These are phyloP conservation scores for Pardalotus punctatus DNA, from an alignment of 2,113 vertebrate genomes.

Conservation along the genomic window DNA sequence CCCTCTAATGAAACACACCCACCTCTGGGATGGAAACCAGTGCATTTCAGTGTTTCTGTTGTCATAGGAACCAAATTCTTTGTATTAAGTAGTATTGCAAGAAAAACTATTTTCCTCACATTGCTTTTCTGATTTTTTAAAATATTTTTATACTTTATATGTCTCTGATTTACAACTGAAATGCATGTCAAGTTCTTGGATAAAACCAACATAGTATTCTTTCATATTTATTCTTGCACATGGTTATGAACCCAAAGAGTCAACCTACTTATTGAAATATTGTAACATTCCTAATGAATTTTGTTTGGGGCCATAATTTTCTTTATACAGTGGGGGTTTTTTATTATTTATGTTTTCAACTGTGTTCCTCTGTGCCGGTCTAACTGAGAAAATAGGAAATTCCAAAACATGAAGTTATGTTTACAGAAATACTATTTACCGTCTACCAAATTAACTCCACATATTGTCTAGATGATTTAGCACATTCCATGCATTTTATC, in stretches of 20 bases:
- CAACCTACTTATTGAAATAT: background rate
- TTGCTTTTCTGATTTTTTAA: background rate
- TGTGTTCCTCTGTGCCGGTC: background rate
- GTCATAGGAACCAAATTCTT: conserved; percentile 45
- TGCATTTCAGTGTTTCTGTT: conserved; percentile 24
- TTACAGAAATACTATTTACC: background rate
- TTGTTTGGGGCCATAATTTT: background rate
- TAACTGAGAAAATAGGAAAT: background rate
- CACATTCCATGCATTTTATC: background rate
- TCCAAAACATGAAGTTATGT: background rate
- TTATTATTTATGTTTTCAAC: background rate
- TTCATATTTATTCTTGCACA: background rate
- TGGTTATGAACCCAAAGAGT: background rate
- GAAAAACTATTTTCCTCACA: background rate
- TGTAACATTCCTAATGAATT: background rate
- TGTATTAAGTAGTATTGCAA: background rate
- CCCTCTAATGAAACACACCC: background rate
- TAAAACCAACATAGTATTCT: background rate
- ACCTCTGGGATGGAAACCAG: background rate
- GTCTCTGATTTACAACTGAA: background rate
- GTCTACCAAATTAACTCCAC: background rate
- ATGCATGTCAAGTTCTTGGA: background rate
- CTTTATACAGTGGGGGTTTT: fast-evolving
- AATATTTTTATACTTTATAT: background rate
- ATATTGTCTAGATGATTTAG: background rate